A percentile compares a stretch with the other conserved stretches of the same genome.
phyloP scores from a whole-genome alignment of 2,113 vertebrate species.

The Nannobrachium achirus region DNA sequence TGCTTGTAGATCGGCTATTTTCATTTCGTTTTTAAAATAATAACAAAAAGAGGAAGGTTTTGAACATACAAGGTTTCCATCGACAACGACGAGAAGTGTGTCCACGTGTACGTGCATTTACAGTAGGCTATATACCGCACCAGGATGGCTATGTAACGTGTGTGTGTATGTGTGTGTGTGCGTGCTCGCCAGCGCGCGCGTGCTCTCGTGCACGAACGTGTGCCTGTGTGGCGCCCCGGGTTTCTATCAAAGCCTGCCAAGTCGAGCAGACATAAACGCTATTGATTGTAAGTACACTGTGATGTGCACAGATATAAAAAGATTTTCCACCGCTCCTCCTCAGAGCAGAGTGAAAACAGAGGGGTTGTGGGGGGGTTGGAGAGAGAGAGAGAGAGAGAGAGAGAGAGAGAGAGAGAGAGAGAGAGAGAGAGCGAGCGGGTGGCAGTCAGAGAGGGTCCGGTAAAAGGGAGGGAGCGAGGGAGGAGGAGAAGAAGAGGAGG shows the following conservation, averaged over 20 bases:
- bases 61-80: no score
- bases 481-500: slow-evolving; percentile 31
- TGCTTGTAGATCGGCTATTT: no score
- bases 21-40: no score
- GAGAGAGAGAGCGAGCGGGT: slow-evolving; percentile 59
- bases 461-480: slow-evolving; percentile 59
- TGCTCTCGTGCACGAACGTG: background rate
- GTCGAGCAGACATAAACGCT: slow-evolving; percentile 76
- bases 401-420: slow-evolving; percentile 52
- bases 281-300: slow-evolving; percentile 76
- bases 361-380: background rate
- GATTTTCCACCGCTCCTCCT: slow-evolving; percentile 71
- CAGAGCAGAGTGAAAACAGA: slow-evolving; percentile 70
- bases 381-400: background rate
- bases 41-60: no score
- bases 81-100: no score
- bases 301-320: slow-evolving; percentile 78
- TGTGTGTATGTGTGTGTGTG: background rate
- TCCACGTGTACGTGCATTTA: no score
- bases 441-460: slow-evolving; percentile 49
- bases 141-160: no score
- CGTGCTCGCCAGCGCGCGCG: background rate
- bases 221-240: slow-evolving; percentile 34
- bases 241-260: slow-evolving; percentile 55
- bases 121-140: no score